These are phyloP conservation scores for Athetis lepigone DNA, from an alignment of 2,888 invertebrate genomes.

Conservation along the genomic window DNA sequence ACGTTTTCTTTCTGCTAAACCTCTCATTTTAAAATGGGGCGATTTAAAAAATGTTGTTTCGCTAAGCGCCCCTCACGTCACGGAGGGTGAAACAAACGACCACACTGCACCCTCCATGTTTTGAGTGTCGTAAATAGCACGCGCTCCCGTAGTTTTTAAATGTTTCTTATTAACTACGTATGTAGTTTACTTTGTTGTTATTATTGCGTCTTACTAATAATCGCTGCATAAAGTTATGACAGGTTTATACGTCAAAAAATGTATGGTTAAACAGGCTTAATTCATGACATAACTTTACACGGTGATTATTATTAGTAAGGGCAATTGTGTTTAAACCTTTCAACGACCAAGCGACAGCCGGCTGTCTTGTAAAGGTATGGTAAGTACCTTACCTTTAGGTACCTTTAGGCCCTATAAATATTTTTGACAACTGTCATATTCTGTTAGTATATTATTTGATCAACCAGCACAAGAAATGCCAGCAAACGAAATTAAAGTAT, in stretches of 20 bases:
- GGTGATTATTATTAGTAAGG: too few species aligned
- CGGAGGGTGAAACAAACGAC: slow-evolving; percentile 52
- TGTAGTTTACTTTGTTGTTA: slow-evolving; percentile 22
- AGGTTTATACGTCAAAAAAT: too few species aligned
- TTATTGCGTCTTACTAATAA: slow-evolving; percentile 8
- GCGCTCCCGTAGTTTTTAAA: slow-evolving; percentile 47
- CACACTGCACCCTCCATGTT: slow-evolving; percentile 35
- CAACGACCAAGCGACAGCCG: too few species aligned
- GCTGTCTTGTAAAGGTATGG: too few species aligned
- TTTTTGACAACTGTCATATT: neutral
- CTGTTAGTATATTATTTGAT: neutral
- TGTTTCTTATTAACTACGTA: slow-evolving; percentile 45
- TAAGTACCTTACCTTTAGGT: too few species aligned
- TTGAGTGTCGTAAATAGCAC: slow-evolving; percentile 53
- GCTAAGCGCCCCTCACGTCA: slow-evolving; percentile 38
- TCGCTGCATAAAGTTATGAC: too few species aligned
- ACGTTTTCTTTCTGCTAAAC: slow-evolving; percentile 19
- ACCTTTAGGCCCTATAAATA: neutral
- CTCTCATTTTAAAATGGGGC: slow-evolving; percentile 34
- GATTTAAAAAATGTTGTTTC: slow-evolving; percentile 50
- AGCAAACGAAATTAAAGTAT: neutral
- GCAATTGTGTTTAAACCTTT: too few species aligned
- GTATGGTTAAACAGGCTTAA: too few species aligned
- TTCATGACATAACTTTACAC: too few species aligned
- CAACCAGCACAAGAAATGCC: neutral